These are phyloP conservation scores for Lordiphosa fenestrarum DNA, from an alignment of 2,888 invertebrate species.

Conservation along the genomic window DNA sequence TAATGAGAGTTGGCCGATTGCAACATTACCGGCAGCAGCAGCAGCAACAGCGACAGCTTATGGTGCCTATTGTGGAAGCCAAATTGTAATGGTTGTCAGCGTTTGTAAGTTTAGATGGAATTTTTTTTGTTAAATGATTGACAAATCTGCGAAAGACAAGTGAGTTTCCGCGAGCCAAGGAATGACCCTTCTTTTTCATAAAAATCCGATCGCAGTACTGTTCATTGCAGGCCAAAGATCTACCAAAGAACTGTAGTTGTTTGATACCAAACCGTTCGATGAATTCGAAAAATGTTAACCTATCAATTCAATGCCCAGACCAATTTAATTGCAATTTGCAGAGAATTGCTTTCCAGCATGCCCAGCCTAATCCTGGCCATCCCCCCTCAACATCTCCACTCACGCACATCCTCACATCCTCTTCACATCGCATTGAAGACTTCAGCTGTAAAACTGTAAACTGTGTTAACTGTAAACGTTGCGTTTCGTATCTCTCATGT, in stretches of 20 bases:
- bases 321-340: too few species aligned
- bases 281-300: too few species aligned
- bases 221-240: too few species aligned
- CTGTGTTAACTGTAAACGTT: conserved; percentile 48
- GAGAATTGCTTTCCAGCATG: too few species aligned
- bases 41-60: too few species aligned
- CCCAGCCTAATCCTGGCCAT: too few species aligned
- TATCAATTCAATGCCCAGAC: too few species aligned
- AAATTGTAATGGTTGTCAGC: too few species aligned
- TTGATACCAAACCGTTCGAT: too few species aligned
- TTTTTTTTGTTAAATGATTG: conserved; percentile 3
- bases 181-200: background rate
- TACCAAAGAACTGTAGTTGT: too few species aligned
- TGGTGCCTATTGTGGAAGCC: too few species aligned
- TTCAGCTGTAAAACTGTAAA: conserved; percentile 35
- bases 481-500: conserved; percentile 14
- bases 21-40: conserved; percentile 26
- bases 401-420: background rate
- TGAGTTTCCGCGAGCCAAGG: conserved; percentile 3
- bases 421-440: conserved; percentile 13
- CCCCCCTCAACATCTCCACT: conserved; percentile 1
- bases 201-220: too few species aligned
- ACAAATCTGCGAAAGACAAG: conserved; percentile 7
- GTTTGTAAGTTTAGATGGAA: conserved; percentile 13
- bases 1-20: conserved; percentile 56